A percentile compares a stretch with the other conserved stretches of the same genome.
These are phyloP conservation scores for Phaedon cochleariae DNA, from an alignment of 2,888 invertebrate genomes.

Conservation along the genomic window DNA sequence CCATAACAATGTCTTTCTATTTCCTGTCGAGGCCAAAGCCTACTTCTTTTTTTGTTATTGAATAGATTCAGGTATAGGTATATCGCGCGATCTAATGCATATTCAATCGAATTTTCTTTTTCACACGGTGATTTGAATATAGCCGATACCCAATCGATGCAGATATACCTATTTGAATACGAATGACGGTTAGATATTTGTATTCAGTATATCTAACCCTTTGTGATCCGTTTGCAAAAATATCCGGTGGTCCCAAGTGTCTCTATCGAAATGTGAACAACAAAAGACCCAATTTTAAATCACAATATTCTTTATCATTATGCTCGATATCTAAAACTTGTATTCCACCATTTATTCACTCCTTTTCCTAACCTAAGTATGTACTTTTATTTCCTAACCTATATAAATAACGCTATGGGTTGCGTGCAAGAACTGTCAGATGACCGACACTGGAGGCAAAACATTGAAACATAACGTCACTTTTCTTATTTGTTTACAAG, in stretches of 20 bases:
- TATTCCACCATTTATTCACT: no score
- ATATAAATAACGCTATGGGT: no score
- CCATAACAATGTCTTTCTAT: constrained; percentile 16
- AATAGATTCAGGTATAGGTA: constrained; percentile 7
- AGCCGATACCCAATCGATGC: background rate
- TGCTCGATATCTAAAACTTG: no score
- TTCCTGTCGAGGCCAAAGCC: constrained; percentile 5
- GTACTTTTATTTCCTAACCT: no score
- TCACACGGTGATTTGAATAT: constrained; percentile 19
- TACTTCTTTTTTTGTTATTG: constrained; percentile 7
- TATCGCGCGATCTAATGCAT: constrained; percentile 6
- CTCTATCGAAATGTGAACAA: background rate
- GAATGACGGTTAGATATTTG: background rate
- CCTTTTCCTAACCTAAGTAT: no score
- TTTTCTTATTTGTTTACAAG: no score
- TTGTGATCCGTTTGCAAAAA: background rate
- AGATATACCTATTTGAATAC: background rate
- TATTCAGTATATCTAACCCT: background rate
- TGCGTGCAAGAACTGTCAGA: no score
- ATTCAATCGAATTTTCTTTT: constrained; percentile 18
- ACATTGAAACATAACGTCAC: no score
- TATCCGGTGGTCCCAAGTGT: background rate
- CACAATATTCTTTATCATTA: no score
- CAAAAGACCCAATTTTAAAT: no score
- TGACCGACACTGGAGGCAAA: no score